Evolutionary conservation across 92 coral and sea anemone species (phyloP).

Genomic region (Bergia sp.): DNA sequence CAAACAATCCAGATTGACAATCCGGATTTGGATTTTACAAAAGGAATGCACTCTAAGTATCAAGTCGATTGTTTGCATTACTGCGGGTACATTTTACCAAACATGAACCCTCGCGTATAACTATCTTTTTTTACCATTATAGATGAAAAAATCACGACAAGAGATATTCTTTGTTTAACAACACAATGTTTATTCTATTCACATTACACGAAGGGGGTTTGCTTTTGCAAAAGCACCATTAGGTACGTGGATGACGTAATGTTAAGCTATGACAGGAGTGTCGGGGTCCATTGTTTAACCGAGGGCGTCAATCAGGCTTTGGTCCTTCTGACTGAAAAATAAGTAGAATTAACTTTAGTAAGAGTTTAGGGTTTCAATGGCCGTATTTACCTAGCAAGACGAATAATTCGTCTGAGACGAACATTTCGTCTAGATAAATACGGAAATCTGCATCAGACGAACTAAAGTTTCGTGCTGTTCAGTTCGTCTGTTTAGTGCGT

Average conservation of each 20-base stretch:
- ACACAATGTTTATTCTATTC: not conserved
- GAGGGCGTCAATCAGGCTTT: not conserved
- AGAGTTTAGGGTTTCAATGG: too few relatives aligned
- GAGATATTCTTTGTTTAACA: not conserved
- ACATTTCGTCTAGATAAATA: too few relatives aligned
- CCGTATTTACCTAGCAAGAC: too few relatives aligned
- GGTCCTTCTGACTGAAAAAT: constrained; percentile 1
- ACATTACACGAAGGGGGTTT: not conserved
- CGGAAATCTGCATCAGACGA: too few relatives aligned
- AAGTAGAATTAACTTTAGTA: not conserved
- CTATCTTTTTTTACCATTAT: not conserved
- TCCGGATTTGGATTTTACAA: too few relatives aligned
- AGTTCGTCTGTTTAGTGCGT: too few relatives aligned
- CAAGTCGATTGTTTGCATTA: too few relatives aligned
- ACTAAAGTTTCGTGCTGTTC: too few relatives aligned
- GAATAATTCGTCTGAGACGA: too few relatives aligned
- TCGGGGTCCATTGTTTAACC: not conserved
- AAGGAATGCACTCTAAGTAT: too few relatives aligned
- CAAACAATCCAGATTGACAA: too few relatives aligned
- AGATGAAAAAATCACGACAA: not conserved
- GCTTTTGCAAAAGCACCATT: constrained; percentile 11
- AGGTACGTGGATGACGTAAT: not conserved
- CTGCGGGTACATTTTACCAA: not conserved
- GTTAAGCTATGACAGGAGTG: not conserved
- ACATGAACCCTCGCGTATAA: not conserved